Conservation (phyloP, 2,888 invertebrate species). For the Drosophila pullipes region DNA sequence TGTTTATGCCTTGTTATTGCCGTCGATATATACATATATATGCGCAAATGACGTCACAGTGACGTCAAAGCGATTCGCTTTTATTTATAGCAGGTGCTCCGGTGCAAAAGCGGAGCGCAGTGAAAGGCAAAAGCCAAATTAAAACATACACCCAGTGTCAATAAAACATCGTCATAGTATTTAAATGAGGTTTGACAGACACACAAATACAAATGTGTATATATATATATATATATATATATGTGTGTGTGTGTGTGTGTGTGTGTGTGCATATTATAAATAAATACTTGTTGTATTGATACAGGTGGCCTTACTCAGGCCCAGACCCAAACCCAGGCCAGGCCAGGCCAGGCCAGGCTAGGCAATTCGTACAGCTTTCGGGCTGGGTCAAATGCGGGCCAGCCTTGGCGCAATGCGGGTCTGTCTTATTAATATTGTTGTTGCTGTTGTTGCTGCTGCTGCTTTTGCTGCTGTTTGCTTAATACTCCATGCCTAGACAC, state of each 20-base stretch:
- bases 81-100: constrained; percentile 66
- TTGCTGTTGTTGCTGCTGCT: not conserved
- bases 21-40: constrained; percentile 32
- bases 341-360: not conserved
- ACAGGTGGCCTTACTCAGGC: constrained; percentile 65
- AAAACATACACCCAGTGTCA: constrained; percentile 79
- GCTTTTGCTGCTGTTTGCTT: constrained; percentile 37
- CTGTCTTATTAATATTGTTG: constrained; percentile 11
- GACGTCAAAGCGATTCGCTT: constrained; percentile 77
- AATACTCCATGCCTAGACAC: constrained; percentile 40
- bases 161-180: constrained; percentile 82
- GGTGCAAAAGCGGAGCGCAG: constrained; percentile 30
- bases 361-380: constrained; percentile 5
- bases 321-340: not conserved
- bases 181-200: constrained; percentile 81
- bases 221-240: constrained; percentile 4
- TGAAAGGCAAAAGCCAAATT: constrained; percentile 79
- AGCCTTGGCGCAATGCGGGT: constrained; percentile 70
- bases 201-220: constrained; percentile 17
- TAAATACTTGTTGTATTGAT: constrained; percentile 62
- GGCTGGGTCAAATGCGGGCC: constrained; percentile 15
- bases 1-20: constrained; percentile 72
- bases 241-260: constrained; percentile 16
- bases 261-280: constrained; percentile 26
- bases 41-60: constrained; percentile 80